Evolutionary conservation across 2,888 invertebrate genomes (phyloP), one percentile per base, ranked within the genome.

Genomic region (Clusia tigrina): DNA sequence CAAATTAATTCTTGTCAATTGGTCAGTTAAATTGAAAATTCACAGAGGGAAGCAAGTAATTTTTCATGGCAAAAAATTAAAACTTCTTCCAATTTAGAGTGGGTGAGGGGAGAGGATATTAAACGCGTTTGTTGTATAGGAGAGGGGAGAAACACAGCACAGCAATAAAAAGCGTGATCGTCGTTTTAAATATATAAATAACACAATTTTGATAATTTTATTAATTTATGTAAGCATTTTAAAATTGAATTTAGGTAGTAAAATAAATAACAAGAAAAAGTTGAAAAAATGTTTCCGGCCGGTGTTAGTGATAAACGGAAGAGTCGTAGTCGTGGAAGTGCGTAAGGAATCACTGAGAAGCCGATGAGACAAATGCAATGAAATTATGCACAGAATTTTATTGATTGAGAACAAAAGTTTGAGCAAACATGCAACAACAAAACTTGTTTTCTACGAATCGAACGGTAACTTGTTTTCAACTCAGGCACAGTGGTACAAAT

Each of bases 21-120:
- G 48, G 42, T 20, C 48, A 48, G 15, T 48, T 9, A 48, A 48
- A 48, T 18, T 18, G 48, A 20, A 48, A 48, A 20, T 18, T 20
- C 18, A 6, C 22, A 6, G 58, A 57, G 66, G 65, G 65, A 68
- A 67, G 68, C 65, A 67, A 68, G 60, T 59, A 25, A 58, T 59
- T 60, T 67, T 66, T 67, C 46, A 22, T 15, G 2, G 17, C 37
- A 23, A 24, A 54, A 64, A 63, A 64, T 63, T 63, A 54, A 37
- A 55, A 64, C 64, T 67, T 68, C 67, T 66, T 70, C 66, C 67
- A 61, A 69, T 58, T 59, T 42, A 9, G 6, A 32, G 12, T 32
- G 6, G 32, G 6, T 32, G 32, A 32, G 12, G 32, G 32, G 12
- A 32, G 6, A 32, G 12, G 6, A 32, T 32, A 32, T 42, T 9